Evolutionary conservation across 1,140 invertebrate genomes (phyloP).

Genomic region (Bombus superbus): DNA sequence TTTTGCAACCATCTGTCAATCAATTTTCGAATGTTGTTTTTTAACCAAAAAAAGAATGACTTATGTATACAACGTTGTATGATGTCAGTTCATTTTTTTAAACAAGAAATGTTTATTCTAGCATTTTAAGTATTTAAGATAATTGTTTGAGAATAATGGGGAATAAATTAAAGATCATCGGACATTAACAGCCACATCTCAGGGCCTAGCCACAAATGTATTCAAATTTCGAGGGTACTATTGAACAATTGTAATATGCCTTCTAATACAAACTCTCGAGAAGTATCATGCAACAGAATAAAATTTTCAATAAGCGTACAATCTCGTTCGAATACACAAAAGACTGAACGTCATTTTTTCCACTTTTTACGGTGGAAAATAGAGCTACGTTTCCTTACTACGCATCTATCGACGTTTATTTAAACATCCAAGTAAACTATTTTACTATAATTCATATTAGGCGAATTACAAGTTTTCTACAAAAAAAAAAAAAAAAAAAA

Average conservation of each 20-base stretch:
- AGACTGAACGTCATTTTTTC: slow-evolving; percentile 37
- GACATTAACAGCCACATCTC: slow-evolving; percentile 16
- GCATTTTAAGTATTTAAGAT: slow-evolving; percentile 13
- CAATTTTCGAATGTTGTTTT: neutral
- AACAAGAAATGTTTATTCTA: slow-evolving; percentile 21
- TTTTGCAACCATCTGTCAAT: neutral
- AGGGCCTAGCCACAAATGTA: neutral
- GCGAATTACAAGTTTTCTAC: neutral
- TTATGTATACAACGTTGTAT: neutral
- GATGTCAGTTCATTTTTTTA: neutral
- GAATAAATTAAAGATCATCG: slow-evolving; percentile 6
- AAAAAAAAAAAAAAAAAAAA: no score
- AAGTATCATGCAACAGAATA: neutral
- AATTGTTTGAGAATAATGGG: slow-evolving; percentile 6
- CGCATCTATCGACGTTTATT: slow-evolving; percentile 22
- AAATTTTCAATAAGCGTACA: neutral
- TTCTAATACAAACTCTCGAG: neutral
- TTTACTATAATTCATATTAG: slow-evolving; percentile 5
- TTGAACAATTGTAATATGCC: neutral
- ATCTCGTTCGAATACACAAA: neutral
- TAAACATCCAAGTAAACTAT: slow-evolving; percentile 5
- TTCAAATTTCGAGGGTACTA: neutral
- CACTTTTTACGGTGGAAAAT: neutral
- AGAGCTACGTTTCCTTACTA: neutral
- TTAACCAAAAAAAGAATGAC: neutral